These are phyloP conservation scores for Catagonus wagneri DNA, from an alignment of 2,113 vertebrate species.

Conservation along the genomic window DNA sequence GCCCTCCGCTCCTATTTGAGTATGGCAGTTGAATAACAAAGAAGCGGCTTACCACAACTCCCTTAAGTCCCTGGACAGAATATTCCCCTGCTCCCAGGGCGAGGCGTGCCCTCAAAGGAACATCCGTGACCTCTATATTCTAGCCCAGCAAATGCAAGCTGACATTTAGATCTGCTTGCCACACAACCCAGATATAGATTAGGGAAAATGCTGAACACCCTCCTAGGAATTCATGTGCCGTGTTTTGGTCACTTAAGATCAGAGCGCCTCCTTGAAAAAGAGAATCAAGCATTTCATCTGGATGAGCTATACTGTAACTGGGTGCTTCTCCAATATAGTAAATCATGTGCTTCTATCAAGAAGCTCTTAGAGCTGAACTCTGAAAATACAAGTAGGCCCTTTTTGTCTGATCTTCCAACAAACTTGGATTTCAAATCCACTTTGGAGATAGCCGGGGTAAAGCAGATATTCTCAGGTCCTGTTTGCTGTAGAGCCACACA, in stretches of 20 bases:
- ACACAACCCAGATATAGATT: background rate
- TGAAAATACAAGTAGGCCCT: background rate
- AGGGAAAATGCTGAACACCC: background rate
- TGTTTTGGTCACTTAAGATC: background rate
- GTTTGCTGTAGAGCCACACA: conserved; percentile 8
- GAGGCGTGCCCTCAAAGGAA: background rate
- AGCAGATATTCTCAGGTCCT: background rate
- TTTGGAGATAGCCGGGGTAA: background rate
- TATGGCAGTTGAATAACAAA: background rate
- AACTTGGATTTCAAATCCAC: background rate
- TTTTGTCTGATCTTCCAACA: background rate
- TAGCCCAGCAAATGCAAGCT: background rate
- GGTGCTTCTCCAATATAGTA: background rate
- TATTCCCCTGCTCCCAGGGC: background rate
- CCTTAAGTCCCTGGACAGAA: background rate
- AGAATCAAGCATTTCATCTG: background rate
- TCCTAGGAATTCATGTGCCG: background rate
- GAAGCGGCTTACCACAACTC: background rate
- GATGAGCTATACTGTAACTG: background rate
- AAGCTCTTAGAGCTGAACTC: background rate
- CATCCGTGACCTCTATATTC: background rate
- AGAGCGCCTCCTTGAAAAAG: background rate
- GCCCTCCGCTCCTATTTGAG: background rate
- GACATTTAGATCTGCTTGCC: background rate
- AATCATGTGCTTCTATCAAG: background rate